Conservation (phyloP, 2,888 invertebrate species). For the Willowsia nigromaculata region DNA sequence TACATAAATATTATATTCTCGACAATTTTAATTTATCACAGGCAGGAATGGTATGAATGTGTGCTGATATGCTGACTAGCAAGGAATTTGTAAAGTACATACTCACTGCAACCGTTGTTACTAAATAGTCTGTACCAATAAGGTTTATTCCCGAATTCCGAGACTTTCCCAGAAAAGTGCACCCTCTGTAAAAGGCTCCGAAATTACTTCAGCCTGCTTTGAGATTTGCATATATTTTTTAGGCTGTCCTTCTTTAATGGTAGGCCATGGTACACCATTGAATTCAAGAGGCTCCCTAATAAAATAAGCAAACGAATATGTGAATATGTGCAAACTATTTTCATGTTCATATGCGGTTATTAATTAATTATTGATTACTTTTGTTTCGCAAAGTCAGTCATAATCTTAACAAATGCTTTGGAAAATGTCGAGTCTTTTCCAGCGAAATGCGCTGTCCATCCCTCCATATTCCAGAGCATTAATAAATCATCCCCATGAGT, state of each 20-base stretch:
- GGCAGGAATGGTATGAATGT: too few species aligned
- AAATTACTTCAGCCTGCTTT: background rate
- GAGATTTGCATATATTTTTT: conserved; percentile 44
- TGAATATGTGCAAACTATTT: background rate
- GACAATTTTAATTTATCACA: too few species aligned
- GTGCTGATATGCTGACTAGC: too few species aligned
- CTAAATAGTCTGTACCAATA: too few species aligned
- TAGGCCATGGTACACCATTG: background rate
- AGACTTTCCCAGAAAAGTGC: conserved; percentile 34
- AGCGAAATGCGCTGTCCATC: background rate
- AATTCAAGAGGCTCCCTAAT: background rate
- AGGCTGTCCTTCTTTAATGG: background rate
- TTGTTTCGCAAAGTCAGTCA: background rate
- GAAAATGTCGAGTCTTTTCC: background rate
- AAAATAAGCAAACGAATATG: background rate
- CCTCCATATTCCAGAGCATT: background rate
- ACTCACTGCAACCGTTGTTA: too few species aligned
- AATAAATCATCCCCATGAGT: background rate
- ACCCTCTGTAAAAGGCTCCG: conserved; percentile 43
- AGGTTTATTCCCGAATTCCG: too few species aligned
- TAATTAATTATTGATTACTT: background rate
- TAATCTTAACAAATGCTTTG: background rate
- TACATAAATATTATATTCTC: background rate
- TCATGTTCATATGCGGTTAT: too few species aligned
- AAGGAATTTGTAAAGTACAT: too few species aligned